phyloP scores from a whole-genome alignment of 2,888 invertebrate genomes.

The Pollenia amentaria region DNA sequence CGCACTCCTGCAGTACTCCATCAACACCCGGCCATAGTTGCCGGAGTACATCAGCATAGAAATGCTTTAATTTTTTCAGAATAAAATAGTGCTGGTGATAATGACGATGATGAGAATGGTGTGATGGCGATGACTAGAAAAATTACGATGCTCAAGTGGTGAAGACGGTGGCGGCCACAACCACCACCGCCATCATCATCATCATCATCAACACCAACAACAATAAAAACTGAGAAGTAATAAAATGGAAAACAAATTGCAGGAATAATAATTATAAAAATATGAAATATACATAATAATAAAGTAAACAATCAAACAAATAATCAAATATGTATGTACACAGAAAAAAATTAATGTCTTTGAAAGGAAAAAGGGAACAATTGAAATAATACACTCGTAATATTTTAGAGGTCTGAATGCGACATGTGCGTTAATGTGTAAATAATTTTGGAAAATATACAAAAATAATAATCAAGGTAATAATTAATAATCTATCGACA shows the following conservation, averaged over 20 bases:
- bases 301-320: conserved; percentile 43
- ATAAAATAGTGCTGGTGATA: conserved; percentile 4
- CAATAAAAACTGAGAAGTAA: conserved; percentile 43
- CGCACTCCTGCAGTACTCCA: conserved; percentile 30
- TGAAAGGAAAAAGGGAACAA: conserved; percentile 26
- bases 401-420: conserved; percentile 19
- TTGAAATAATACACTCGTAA: conserved; percentile 36
- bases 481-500: conserved; percentile 60
- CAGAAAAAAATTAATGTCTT: conserved; percentile 9
- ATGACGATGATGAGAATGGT: conserved; percentile 10
- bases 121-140: conserved; percentile 24
- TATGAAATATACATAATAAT: conserved; percentile 53
- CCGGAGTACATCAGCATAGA: conserved; percentile 20
- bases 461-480: conserved; percentile 42
- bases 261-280: conserved; percentile 52
- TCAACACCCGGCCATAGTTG: conserved; percentile 31
- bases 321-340: conserved; percentile 26
- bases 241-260: conserved; percentile 52
- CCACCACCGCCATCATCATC: too few species aligned
- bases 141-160: not conserved
- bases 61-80: not conserved
- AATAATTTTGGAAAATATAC: not conserved
- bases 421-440: conserved; percentile 33
- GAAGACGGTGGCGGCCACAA: conserved; percentile 14
- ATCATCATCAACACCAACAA: conserved; percentile 8